Evolutionary conservation across 2,888 invertebrate species (phyloP).

Genomic region (Orthosia gothica): DNA sequence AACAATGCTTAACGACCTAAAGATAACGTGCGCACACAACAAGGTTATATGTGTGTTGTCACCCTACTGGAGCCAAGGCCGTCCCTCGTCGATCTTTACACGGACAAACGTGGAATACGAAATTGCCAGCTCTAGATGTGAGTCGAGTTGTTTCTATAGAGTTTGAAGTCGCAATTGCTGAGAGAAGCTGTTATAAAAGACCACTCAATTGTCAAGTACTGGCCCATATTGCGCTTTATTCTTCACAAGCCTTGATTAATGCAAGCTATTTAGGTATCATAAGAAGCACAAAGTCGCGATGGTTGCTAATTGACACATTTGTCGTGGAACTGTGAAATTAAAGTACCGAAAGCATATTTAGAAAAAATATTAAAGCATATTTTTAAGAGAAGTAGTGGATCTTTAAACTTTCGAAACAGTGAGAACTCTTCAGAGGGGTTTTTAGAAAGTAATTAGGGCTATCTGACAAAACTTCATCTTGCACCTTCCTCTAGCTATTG

Average conservation of each 20-base stretch:
- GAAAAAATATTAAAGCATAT: no score
- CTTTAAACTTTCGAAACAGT: neutral
- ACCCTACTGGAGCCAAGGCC: slow-evolving; percentile 44
- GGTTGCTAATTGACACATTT: neutral
- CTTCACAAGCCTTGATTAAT: neutral
- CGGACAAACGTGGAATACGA: neutral
- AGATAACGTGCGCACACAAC: slow-evolving; percentile 38
- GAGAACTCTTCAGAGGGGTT: slow-evolving; percentile 8
- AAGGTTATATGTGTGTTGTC: slow-evolving; percentile 34
- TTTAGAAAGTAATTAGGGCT: slow-evolving; percentile 26
- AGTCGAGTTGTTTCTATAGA: neutral
- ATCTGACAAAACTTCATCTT: slow-evolving; percentile 16
- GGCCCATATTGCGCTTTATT: neutral
- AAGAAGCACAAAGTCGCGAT: neutral
- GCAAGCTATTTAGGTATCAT: neutral
- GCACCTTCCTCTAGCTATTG: neutral
- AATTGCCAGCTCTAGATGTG: neutral
- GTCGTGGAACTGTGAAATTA: neutral
- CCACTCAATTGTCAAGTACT: neutral
- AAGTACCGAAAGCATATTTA: neutral
- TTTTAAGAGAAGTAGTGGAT: neutral
- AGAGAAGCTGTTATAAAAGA: neutral
- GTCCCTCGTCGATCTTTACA: neutral
- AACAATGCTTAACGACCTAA: slow-evolving; percentile 52
- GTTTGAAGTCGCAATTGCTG: neutral